These are phyloP conservation scores for Sebastes aleutianus DNA, from an alignment of 2,797 vertebrate species.

Conservation along the genomic window DNA sequence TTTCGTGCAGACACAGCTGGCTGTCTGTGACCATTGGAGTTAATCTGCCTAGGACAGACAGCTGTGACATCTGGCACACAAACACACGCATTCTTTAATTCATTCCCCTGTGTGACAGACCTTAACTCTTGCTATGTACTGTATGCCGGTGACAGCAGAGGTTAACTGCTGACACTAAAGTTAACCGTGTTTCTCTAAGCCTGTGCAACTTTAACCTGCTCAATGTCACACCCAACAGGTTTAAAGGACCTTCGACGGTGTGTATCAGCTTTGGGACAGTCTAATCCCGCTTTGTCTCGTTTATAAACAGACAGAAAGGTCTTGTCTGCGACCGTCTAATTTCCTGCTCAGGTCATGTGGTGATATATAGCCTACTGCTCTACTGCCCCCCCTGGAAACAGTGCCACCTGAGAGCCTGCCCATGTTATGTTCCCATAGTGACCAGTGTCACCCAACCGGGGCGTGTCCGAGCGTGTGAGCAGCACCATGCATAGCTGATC, in stretches of 20 bases:
- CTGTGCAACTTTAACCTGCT: slow-evolving; percentile 26
- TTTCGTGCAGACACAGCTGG: slow-evolving; percentile 64
- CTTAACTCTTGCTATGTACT: background rate
- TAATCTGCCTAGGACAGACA: slow-evolving; percentile 73
- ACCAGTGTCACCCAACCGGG: slow-evolving; percentile 77
- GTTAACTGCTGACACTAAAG: slow-evolving; percentile 35
- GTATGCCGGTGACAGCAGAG: slow-evolving; percentile 17
- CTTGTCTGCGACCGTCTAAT: slow-evolving; percentile 26
- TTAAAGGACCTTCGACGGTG: background rate
- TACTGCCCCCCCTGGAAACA: slow-evolving; percentile 62
- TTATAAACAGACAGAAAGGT: slow-evolving; percentile 55
- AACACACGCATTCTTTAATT: slow-evolving; percentile 31
- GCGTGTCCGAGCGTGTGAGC: slow-evolving; percentile 58
- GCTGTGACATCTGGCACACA: slow-evolving; percentile 71
- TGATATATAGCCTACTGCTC: slow-evolving; percentile 55
- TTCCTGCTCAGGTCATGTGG: slow-evolving; percentile 51
- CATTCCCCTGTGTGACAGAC: slow-evolving; percentile 21
- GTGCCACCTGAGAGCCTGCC: slow-evolving; percentile 73
- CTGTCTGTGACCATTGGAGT: slow-evolving; percentile 58
- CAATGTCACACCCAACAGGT: slow-evolving; percentile 16
- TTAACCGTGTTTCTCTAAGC: slow-evolving; percentile 13
- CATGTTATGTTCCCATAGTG: slow-evolving; percentile 75
- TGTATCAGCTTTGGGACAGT: background rate
- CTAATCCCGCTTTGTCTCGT: slow-evolving; percentile 37
- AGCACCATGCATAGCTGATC: slow-evolving; percentile 48